Evolutionary conservation across 2,888 invertebrate species (phyloP).

Genomic region (Ectobius pallidus): DNA sequence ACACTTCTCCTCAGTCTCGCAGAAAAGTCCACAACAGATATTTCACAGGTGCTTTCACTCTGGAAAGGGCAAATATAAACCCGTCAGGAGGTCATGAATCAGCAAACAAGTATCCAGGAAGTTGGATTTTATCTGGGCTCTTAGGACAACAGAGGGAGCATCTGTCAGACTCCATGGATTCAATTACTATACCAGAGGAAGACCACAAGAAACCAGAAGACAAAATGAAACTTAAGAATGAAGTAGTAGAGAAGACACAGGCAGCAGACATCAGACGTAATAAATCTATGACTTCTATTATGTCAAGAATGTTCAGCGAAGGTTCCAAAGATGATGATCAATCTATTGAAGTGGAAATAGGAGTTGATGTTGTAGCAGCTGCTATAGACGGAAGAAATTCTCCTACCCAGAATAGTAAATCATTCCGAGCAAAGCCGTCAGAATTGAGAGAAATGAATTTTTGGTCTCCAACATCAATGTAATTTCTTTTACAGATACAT

Average conservation of each 20-base stretch:
- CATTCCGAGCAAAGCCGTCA: constrained; percentile 66
- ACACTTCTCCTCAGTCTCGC: constrained; percentile 57
- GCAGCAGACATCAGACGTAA: constrained; percentile 35
- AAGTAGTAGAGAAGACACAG: neutral
- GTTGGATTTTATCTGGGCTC: constrained; percentile 71
- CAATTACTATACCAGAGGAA: constrained; percentile 57
- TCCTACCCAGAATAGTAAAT: neutral
- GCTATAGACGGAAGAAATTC: neutral
- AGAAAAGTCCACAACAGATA: constrained; percentile 50
- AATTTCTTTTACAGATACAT: no score
- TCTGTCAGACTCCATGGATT: constrained; percentile 11
- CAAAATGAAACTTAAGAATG: neutral
- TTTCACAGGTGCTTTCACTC: constrained; percentile 60
- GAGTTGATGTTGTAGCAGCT: constrained; percentile 4
- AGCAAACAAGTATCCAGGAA: constrained; percentile 56
- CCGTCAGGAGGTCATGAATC: constrained; percentile 45
- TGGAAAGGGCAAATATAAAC: constrained; percentile 42
- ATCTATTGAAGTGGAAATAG: constrained; percentile 5
- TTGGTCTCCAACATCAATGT: constrained; percentile 87
- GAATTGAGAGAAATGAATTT: constrained; percentile 83
- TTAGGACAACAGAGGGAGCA: constrained; percentile 59
- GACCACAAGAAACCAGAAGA: constrained; percentile 36
- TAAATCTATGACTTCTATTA: constrained; percentile 48
- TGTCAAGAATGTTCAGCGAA: constrained; percentile 26
- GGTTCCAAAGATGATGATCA: constrained; percentile 13